These are phyloP conservation scores for Propithecus deckenii DNA, from an alignment of 2,797 vertebrate species.

Conservation along the genomic window DNA sequence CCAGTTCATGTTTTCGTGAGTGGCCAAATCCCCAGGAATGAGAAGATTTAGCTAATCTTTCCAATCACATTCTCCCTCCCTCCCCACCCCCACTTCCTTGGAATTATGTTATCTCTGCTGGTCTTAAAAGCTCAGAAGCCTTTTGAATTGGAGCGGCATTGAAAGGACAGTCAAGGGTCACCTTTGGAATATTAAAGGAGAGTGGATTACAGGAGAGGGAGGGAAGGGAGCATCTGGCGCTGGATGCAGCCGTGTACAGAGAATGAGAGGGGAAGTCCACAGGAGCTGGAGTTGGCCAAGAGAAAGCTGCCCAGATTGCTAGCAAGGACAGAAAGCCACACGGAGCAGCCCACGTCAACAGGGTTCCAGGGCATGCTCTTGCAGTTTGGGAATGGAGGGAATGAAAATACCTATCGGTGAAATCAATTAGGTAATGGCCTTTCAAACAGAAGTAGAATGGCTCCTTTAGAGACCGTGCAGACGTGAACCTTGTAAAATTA, in stretches of 20 bases:
- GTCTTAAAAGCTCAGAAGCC: conserved; percentile 71
- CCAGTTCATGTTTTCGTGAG: conserved; percentile 8
- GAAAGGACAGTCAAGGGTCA: conserved; percentile 77
- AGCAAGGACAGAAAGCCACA: not conserved
- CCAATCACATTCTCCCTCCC: conserved; percentile 54
- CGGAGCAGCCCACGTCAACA: not conserved
- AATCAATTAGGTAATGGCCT: conserved; percentile 61
- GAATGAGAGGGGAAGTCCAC: conserved; percentile 1
- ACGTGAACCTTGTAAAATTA: conserved; percentile 45
- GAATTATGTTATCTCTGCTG: conserved; percentile 72
- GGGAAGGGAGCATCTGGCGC: not conserved
- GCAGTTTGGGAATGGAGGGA: not conserved
- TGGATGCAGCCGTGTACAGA: not conserved
- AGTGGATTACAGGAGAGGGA: conserved; percentile 68
- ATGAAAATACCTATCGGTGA: not conserved
- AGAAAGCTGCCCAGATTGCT: not conserved
- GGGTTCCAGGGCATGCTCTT: not conserved
- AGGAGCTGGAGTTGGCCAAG: not conserved
- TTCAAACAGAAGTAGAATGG: conserved; percentile 23
- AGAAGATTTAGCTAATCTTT: conserved; percentile 71
- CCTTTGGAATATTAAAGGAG: conserved; percentile 73
- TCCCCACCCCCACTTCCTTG: conserved; percentile 52
- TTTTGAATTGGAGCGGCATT: conserved; percentile 73
- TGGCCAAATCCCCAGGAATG: conserved; percentile 42
- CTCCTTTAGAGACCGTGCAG: not conserved